Evolutionary conservation across 2,797 vertebrate genomes (phyloP), one percentile per base, ranked within the genome.

Genomic region (Pseudotriccus pelzelni): DNA sequence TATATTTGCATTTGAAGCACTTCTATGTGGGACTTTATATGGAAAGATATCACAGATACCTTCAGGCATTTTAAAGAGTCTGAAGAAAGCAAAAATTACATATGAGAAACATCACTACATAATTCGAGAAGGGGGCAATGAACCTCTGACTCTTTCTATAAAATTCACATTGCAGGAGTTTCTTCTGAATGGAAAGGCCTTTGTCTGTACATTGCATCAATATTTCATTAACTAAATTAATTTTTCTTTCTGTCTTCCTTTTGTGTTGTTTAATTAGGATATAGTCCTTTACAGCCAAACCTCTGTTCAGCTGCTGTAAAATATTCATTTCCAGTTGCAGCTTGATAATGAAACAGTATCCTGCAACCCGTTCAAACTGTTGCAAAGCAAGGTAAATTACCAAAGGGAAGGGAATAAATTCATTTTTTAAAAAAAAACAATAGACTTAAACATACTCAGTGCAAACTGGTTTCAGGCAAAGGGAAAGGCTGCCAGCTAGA

Each of bases 311-410:
- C 62, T 74, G 52, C 74, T 93, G 79, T 93, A 91, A 96, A 92
- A 95, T 96, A 94, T 93, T 92, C 55, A 93, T 97, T 95, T 96
- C 84, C 83, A 94, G 77, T 92, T 94, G 72, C 82, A 90, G 86
- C 74, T 82, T 91, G 93, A 93, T 97, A 95, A 95, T 85, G 78
- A 94, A 95, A 83, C 86, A 62, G 80, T 91, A 78, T 96, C 59
- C 62, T 96, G 87, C 79, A 96, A 76, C 70, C 87, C 63, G 53
- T 96, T 96, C 75, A 93, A 89, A 95, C 75, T 72, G 23, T 94
- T 96, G 85, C 80, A 90, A 83, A 89, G 59, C 41, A 66, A 96
- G 75, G 74, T 46, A 87, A 92, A 85, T 88, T 95, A 94, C 63
- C 67, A 56, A 92, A 93, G 64, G 91, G 89, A 91, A 78, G 10